Percentiles rank a stretch among this genome's conserved stretches.
Evolutionary conservation across 2,797 vertebrate genomes (phyloP).

Genomic region (Cossypha heuglini): DNA sequence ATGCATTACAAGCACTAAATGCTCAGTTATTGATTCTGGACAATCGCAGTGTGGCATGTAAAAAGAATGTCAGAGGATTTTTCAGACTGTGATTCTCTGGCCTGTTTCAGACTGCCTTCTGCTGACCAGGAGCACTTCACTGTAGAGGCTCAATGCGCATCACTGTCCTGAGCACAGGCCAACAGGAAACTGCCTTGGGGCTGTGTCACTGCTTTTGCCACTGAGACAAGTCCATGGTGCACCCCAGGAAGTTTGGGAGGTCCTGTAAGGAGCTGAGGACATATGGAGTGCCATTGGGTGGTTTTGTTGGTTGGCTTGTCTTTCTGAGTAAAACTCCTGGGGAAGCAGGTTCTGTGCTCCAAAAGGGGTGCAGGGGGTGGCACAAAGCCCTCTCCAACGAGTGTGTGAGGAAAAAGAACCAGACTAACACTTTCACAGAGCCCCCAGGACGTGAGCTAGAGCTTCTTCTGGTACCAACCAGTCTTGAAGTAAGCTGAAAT

Average conservation of each 20-base stretch:
- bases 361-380: background rate
- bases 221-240: background rate
- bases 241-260: background rate
- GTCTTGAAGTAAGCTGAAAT: background rate
- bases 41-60: background rate
- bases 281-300: background rate
- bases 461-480: background rate
- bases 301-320: background rate
- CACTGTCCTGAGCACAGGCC: background rate
- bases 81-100: background rate
- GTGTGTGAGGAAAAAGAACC: background rate
- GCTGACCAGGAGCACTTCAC: background rate
- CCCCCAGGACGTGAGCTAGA: background rate
- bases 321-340: background rate
- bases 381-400: background rate
- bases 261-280: background rate
- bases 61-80: slow-evolving; percentile 6
- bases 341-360: background rate
- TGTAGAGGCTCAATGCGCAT: background rate
- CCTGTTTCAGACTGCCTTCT: background rate
- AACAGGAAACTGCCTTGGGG: background rate
- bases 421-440: background rate
- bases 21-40: background rate
- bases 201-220: background rate
- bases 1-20: background rate